Percentiles rank a stretch among this genome's conserved stretches.
These are phyloP conservation scores for Ascidia mentula DNA, from an alignment of 23 tunicate genomes.

Conservation along the genomic window DNA sequence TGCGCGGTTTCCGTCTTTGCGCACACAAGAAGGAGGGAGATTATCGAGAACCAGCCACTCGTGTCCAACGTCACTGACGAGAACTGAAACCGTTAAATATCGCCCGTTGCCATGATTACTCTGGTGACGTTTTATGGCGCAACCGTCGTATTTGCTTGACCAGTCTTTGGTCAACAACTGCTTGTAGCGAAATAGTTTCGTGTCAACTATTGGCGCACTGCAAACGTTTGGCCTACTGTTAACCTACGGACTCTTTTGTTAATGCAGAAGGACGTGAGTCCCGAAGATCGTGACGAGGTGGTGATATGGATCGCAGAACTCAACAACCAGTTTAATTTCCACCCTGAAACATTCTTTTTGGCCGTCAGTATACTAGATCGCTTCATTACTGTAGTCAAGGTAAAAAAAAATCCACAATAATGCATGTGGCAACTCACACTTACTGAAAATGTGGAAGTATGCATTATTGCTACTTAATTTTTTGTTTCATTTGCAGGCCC, in stretches of 20 bases:
- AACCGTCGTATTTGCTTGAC: not conserved
- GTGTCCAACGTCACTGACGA: not conserved
- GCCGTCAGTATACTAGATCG: slow-evolving; percentile 73
- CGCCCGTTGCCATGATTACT: not conserved
- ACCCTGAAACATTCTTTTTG: slow-evolving; percentile 85
- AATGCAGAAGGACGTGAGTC: slow-evolving; percentile 64
- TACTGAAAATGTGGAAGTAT: not conserved
- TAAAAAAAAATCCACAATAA: not conserved
- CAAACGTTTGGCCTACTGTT: no score
- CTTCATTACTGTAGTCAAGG: slow-evolving; percentile 84
- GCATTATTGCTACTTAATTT: no score
- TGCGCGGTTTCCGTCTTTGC: slow-evolving; percentile 11
- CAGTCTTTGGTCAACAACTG: not conserved
- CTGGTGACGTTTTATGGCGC: slow-evolving; percentile 4
- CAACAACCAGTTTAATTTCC: slow-evolving; percentile 52
- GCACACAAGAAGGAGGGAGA: not conserved
- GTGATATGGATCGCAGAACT: slow-evolving; percentile 59
- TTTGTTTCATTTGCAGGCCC: slow-evolving; percentile 40
- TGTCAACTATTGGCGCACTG: no score
- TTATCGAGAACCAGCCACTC: not conserved
- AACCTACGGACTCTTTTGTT: no score
- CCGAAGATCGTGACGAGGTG: slow-evolving; percentile 57
- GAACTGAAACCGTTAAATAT: not conserved
- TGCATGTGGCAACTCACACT: not conserved
- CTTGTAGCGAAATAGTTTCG: not conserved